Evolutionary conservation across 2,888 invertebrate genomes (phyloP), one percentile per base, ranked within the genome.

Genomic region (Drosophila multiciliata): DNA sequence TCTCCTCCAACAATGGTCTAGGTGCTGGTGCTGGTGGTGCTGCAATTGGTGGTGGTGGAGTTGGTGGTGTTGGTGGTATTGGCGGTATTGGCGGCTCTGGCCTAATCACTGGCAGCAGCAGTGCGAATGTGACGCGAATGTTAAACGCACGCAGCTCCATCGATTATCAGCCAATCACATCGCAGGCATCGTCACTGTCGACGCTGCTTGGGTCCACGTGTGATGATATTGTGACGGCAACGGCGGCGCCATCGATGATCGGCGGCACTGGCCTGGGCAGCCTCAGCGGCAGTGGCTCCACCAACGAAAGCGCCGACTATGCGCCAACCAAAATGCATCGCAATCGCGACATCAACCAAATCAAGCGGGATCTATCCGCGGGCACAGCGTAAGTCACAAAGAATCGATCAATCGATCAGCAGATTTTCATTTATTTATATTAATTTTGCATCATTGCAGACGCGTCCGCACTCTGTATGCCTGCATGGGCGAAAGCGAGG

Each of bases 401-500:
- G 12, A 42, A 20, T 42, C 42, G 12, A 42, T 17, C 38, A 29
- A n/a, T n/a, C n/a, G n/a, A n/a, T n/a, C n/a, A 29, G 29, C 29
- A 29, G 29, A 29, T 29, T 29, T 29, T 0, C 4, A 29, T 29
- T 29, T 29, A 29, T 29, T 29, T 29, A 29, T 29, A 29, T 29
- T 26, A 29, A 29, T 29, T 5, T 1, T 23, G 23, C 23, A 23
- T 2, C 0, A 1, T 67, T 62, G 0, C 93, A 96, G 97, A 93
- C 95, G 97, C 92, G 99, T 99, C 75, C 95, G 98, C 91, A 99
- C 99, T 61, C 94, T 99, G 82, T 99, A 99, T 94, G 97, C 98
- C 60, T 99, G 99, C 93, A 95, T 98, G 83, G 99, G 98, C 64
- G 99, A 99, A 94, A 98, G 98, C 93, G 98, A 98, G 92, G 97